Evolutionary conservation across 2,797 vertebrate genomes (phyloP).

Genomic region (Tolypeutes matacus): DNA sequence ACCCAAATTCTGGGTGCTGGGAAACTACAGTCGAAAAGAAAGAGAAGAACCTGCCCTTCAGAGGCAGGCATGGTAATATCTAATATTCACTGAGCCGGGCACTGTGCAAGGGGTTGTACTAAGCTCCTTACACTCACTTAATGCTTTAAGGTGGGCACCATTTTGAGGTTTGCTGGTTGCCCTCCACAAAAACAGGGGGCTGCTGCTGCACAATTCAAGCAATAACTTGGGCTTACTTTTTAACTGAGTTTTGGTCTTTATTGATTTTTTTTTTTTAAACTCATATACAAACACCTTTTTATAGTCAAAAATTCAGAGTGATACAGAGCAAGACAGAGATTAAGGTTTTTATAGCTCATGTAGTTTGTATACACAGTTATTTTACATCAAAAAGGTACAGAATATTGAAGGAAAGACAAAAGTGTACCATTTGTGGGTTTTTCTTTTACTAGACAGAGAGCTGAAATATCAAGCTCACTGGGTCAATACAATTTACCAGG

Average conservation of each 20-base stretch:
- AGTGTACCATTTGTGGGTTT: neutral
- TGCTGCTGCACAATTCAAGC: neutral
- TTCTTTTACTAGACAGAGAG: conserved; percentile 29
- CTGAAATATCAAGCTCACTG: neutral
- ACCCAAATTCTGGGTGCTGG: neutral
- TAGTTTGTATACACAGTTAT: neutral
- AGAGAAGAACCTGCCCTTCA: neutral
- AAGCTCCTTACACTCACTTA: rapidly evolving
- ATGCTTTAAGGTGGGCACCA: rapidly evolving
- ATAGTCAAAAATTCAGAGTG: neutral
- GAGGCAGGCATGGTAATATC: rapidly evolving
- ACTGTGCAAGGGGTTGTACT: rapidly evolving
- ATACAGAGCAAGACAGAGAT: neutral
- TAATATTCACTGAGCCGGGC: rapidly evolving
- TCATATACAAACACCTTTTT: neutral
- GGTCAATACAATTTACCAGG: neutral
- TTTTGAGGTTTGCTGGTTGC: neutral
- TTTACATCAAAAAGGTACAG: neutral
- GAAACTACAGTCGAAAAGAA: neutral
- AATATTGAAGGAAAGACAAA: conserved; percentile 9
- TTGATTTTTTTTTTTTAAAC: conserved; percentile 3
- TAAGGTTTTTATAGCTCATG: neutral
- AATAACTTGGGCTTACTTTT: neutral
- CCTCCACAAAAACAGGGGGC: neutral
- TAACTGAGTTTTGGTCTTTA: neutral